A percentile compares a stretch with the other conserved stretches of the same genome.
Conservation (phyloP, 2,888 invertebrate species). For the Andrena camellia region DNA sequence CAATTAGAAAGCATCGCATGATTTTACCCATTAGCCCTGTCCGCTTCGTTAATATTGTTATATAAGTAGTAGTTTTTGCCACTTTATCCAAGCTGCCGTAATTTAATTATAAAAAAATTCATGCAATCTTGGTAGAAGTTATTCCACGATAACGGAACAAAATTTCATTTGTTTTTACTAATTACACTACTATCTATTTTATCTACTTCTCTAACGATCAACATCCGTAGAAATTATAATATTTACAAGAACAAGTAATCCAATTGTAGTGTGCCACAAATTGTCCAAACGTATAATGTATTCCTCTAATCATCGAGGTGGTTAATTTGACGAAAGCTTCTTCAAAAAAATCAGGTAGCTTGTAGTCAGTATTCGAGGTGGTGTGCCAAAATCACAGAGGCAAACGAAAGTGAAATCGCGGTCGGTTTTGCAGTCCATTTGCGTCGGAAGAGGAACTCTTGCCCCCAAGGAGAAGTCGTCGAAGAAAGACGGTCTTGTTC, state of each 20-base stretch:
- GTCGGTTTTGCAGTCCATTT: conserved; percentile 68
- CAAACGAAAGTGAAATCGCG: conserved; percentile 62
- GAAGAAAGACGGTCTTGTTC: conserved; percentile 50
- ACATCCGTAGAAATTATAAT: too few species aligned
- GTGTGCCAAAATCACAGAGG: conserved; percentile 1
- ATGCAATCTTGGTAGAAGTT: too few species aligned
- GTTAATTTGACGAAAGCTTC: too few species aligned
- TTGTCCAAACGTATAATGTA: background rate
- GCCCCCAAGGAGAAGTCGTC: conserved; percentile 39
- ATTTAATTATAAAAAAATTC: conserved; percentile 7
- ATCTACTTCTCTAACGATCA: too few species aligned
- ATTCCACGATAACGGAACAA: too few species aligned
- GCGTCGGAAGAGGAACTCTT: conserved; percentile 64
- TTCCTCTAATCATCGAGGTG: too few species aligned
- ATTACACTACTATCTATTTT: too few species aligned
- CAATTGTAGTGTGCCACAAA: too few species aligned
- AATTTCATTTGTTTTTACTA: too few species aligned
- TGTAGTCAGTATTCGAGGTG: conserved; percentile 9
- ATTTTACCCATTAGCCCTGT: background rate
- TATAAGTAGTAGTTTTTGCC: background rate
- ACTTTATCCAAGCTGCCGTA: background rate
- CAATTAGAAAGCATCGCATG: background rate
- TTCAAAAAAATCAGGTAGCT: background rate
- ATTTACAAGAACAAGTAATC: too few species aligned
- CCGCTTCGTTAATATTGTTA: background rate